Conservation (phyloP, 2,113 vertebrate species). For the Azemiops feae region DNA sequence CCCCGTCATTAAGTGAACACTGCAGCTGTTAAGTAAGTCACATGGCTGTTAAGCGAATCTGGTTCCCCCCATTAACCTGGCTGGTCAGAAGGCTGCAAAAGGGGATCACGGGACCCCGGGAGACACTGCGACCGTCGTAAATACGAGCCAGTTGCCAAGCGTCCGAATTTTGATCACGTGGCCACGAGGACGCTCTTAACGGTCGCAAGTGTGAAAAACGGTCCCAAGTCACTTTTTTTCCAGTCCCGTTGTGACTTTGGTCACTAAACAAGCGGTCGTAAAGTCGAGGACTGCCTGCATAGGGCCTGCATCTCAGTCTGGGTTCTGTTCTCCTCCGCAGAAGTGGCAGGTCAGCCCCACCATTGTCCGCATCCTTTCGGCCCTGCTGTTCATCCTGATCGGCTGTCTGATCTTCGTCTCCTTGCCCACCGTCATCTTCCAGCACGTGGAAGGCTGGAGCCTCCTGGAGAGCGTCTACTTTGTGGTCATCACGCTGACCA, state of each 20-base stretch:
- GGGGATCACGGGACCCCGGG: no score
- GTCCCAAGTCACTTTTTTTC: no score
- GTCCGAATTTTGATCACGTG: no score
- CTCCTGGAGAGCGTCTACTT: constrained; percentile 86
- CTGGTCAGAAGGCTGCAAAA: no score
- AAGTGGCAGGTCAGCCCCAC: constrained; percentile 81
- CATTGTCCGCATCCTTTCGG: constrained; percentile 81
- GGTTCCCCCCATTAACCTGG: no score
- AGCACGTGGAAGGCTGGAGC: constrained; percentile 79
- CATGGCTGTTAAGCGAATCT: no score
- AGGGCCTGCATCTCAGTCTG: not conserved
- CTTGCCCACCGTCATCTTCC: constrained; percentile 82
- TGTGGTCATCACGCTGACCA: constrained; percentile 89
- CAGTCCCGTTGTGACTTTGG: not conserved
- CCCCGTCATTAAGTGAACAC: no score
- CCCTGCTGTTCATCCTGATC: constrained; percentile 85
- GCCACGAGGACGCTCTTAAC: no score
- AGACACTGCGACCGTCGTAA: no score
- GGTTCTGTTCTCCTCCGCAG: constrained; percentile 45
- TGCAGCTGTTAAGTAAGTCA: no score
- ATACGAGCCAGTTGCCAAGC: no score
- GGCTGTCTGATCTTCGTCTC: constrained; percentile 88
- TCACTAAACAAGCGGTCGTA: fast-evolving
- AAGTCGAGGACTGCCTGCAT: not conserved
- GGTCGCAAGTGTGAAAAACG: no score